A percentile compares a stretch with the other conserved stretches of the same genome.
Evolutionary conservation across 35 echinoderm and acorn worm genomes (phyloP).

Genomic region (Ophioderma brevispina): DNA sequence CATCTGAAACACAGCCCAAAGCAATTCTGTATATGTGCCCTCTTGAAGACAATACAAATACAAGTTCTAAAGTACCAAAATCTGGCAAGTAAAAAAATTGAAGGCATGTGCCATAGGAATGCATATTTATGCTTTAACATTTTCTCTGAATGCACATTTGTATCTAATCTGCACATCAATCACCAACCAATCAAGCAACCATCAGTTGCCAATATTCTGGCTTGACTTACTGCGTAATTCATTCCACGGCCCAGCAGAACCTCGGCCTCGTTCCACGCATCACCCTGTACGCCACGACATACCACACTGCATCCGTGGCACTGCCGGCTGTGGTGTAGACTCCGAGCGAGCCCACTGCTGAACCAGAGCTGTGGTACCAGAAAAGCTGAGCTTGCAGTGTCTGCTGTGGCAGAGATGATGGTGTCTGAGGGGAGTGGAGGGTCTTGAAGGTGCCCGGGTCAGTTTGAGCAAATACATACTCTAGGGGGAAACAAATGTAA

Average conservation of each 20-base stretch:
- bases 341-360: constrained; percentile 39
- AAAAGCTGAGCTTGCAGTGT: neutral
- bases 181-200: no score
- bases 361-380: constrained; percentile 62
- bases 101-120: no score
- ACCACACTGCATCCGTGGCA: neutral
- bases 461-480: constrained; percentile 14
- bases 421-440: neutral
- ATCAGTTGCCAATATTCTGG: no score
- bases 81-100: no score
- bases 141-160: no score
- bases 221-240: constrained; percentile 7
- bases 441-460: neutral
- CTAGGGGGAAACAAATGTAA: no score
- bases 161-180: no score
- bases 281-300: constrained; percentile 24
- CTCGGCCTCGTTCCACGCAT: neutral
- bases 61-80: no score
- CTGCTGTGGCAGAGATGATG: neutral
- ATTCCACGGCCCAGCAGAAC: neutral
- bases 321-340: neutral
- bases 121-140: no score
- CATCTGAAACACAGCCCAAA: no score
- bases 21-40: no score
- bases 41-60: no score